Conservation (phyloP, 2,797 vertebrate species). For the Remorina albescens region DNA sequence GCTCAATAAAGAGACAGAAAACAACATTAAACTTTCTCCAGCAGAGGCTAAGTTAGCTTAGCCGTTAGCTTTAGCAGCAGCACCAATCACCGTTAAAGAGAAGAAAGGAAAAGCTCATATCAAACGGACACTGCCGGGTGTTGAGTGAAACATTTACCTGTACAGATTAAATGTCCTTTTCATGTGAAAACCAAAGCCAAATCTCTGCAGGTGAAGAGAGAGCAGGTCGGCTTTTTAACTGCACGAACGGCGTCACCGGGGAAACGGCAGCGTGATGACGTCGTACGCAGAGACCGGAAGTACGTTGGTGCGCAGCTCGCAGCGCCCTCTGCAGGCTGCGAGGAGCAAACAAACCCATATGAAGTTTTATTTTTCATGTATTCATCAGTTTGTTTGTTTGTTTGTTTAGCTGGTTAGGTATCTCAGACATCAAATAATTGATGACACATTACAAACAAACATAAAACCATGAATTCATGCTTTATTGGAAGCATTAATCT, state of each 20-base stretch:
- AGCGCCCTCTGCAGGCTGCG: constrained; percentile 34
- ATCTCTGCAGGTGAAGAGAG: not conserved
- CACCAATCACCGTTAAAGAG: not conserved
- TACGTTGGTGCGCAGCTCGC: not conserved
- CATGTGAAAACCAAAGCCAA: not conserved
- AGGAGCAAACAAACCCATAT: not conserved
- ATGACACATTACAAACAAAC: not conserved
- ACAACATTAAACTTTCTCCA: no score
- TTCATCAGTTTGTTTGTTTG: not conserved
- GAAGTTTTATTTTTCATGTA: no score
- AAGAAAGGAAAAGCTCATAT: not conserved
- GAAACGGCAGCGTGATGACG: constrained; percentile 17
- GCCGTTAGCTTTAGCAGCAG: constrained; percentile 29
- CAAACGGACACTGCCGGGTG: rapidly evolving
- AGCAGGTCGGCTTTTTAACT: not conserved
- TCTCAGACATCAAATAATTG: no score
- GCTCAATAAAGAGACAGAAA: not conserved
- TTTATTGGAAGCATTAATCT: constrained; percentile 26
- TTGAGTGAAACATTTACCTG: constrained; percentile 21
- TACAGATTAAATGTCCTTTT: not conserved
- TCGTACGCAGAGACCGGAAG: not conserved
- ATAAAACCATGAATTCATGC: not conserved
- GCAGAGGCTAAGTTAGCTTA: not conserved
- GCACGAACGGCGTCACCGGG: not conserved
- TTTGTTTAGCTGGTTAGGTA: no score